phyloP scores from a whole-genome alignment of 2,113 vertebrate genomes.

The Mobula hypostoma region DNA sequence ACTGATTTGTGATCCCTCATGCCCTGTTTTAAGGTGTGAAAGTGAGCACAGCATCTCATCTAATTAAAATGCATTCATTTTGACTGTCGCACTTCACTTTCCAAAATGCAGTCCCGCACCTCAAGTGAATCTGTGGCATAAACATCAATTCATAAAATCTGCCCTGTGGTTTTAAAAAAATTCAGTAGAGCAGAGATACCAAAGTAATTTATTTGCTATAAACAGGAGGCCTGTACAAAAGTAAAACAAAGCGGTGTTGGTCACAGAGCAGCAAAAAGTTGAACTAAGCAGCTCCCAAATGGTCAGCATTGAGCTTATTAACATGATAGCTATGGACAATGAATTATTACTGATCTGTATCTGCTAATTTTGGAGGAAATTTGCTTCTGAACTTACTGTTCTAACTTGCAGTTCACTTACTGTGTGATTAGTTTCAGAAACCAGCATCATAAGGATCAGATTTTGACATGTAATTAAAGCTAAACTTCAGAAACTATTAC shows the following conservation, averaged over 20 bases:
- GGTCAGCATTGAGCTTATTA: background rate
- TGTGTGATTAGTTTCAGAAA: background rate
- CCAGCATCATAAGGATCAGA: background rate
- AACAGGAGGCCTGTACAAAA: background rate
- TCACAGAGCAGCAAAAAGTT: background rate
- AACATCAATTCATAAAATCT: background rate
- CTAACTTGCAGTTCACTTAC: background rate
- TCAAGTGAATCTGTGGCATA: background rate
- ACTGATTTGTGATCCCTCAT: background rate
- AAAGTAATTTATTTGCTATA: background rate
- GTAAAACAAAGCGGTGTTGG: background rate
- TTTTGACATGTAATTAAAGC: background rate
- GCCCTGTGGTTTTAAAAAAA: background rate
- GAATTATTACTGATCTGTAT: background rate
- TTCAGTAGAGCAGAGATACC: background rate
- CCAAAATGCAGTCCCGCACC: background rate
- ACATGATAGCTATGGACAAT: background rate
- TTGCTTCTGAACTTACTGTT: background rate
- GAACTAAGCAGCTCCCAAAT: background rate
- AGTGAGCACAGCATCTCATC: background rate
- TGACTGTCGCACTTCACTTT: background rate
- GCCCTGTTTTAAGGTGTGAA: background rate
- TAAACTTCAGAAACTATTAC: background rate
- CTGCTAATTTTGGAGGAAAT: background rate
- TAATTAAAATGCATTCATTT: constrained; percentile 19